Base-by-base conservation (phyloP, 92 coral and sea anemone species). In the Muricea muricata region DNA sequence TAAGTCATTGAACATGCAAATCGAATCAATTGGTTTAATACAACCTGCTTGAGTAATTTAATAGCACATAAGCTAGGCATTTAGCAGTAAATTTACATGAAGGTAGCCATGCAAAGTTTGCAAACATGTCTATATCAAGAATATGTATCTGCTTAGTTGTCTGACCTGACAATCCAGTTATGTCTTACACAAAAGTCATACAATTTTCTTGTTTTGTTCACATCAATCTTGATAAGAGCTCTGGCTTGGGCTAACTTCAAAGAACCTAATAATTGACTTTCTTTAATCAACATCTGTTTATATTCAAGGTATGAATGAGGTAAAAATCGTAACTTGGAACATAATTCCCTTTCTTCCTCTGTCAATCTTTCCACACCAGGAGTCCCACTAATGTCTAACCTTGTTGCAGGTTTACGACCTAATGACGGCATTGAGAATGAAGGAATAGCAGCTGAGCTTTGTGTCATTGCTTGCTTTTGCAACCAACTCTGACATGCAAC, bases 141-240 rank as follows among this genome's bases (percentile, higher is more conserved):
- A n/a, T n/a, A n/a, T n/a, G n/a, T n/a, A n/a, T n/a, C n/a, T n/a
- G n/a, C n/a, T n/a, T 85, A 97, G 48, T 89, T 93, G 29, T 92
- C 91, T 7, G 93, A 94, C 81, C 80, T 91, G 45, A 56, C 87
- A 47, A 97, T 86, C 98, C 98, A 93, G 81, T 93, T 92, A 87
- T 92, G 91, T 55, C 87, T 93, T 2, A 94, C 81, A 79, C 94
- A 93, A 86, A 93, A 97, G 86, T 97, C 94, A 84, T 88, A 97
- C 97, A 97, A 80, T 82, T 97, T 97, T 80, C 99, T 92, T 0
- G 99, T 97, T 89, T 97, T 97, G 78, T 97, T 97, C 29, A 97
- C 99, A 82, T 97, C 99, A 76, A 97, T 97, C 55, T 96, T 91
- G 88, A 97, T 89, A 3, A 97, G 89, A 7, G 93, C 75, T 71